Conservation (phyloP, 2,888 invertebrate genomes). For the Gibbula magus region DNA sequence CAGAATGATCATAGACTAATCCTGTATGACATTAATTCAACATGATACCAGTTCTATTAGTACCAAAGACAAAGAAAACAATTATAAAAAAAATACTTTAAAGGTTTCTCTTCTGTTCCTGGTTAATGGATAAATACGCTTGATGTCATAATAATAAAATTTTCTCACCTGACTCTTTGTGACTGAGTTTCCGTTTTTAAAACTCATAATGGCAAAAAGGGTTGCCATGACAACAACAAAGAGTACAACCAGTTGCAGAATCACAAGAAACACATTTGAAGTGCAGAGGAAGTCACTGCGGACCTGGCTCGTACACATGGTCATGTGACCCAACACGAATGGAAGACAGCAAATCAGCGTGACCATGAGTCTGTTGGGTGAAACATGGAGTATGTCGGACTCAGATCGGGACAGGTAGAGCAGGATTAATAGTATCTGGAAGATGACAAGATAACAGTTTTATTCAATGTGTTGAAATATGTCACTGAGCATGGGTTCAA, state of each 20-base stretch:
- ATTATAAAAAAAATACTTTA: too few species aligned
- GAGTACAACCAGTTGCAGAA: constrained; percentile 26
- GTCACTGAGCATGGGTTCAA: too few species aligned
- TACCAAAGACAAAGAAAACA: too few species aligned
- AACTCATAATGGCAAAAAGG: background rate
- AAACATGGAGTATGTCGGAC: background rate
- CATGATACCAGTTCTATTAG: too few species aligned
- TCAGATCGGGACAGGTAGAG: background rate
- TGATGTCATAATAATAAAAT: too few species aligned
- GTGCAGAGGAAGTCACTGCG: constrained; percentile 53
- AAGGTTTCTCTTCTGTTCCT: too few species aligned
- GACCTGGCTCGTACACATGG: constrained; percentile 54
- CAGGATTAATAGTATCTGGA: constrained; percentile 9
- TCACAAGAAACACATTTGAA: constrained; percentile 22
- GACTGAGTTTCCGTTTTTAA: background rate
- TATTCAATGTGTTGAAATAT: too few species aligned
- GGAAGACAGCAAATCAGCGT: constrained; percentile 19
- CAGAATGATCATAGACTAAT: too few species aligned
- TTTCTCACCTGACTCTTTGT: too few species aligned
- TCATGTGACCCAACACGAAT: constrained; percentile 50
- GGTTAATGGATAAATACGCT: too few species aligned
- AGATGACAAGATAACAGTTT: background rate
- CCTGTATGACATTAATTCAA: too few species aligned
- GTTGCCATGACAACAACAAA: background rate
- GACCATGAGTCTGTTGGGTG: background rate